Conservation (phyloP, 1,140 invertebrate genomes). For the Nilaparvata lugens region DNA sequence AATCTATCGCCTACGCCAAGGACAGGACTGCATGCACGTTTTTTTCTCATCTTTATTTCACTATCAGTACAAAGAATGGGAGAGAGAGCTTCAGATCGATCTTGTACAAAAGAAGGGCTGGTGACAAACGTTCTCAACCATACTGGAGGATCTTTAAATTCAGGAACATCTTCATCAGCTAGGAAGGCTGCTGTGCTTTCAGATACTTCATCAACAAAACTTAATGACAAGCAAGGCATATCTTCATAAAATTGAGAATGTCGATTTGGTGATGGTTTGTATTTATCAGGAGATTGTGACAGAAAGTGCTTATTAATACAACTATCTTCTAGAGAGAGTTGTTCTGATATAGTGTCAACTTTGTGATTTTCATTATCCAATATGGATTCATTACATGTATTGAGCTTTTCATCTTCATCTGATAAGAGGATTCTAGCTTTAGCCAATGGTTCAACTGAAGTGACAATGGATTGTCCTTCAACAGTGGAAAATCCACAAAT, state of each 20-base stretch:
- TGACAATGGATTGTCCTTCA: background rate
- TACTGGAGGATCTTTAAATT: background rate
- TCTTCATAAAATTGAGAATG: no score
- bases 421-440: background rate
- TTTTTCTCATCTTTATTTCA: background rate
- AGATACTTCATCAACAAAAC: slow-evolving; percentile 1
- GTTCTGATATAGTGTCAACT: no score
- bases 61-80: background rate
- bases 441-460: background rate
- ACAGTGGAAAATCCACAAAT: background rate
- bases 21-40: background rate
- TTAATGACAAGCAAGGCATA: background rate
- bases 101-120: background rate
- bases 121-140: background rate
- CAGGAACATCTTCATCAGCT: background rate
- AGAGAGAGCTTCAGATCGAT: background rate
- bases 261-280: no score
- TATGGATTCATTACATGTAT: no score
- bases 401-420: background rate
- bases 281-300: no score
- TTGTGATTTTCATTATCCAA: no score
- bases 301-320: no score
- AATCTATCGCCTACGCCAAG: background rate
- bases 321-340: no score
- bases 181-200: background rate